Percentiles rank a stretch among this genome's conserved stretches.
Evolutionary conservation across 1,140 invertebrate genomes (phyloP).

Genomic region (Tetraneura akinire): DNA sequence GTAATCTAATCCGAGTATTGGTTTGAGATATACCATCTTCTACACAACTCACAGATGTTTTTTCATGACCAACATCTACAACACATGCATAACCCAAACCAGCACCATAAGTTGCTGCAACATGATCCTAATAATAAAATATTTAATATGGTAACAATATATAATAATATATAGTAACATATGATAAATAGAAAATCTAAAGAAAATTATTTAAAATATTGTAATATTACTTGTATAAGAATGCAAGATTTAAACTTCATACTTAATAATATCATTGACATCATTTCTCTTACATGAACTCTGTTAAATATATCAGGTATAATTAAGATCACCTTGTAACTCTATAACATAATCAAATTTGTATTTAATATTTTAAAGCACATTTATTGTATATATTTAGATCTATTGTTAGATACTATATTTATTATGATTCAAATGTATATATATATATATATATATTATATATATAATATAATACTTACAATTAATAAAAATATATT

Average conservation of each 20-base stretch:
- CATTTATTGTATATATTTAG: too few species aligned
- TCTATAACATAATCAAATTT: conserved; percentile 58
- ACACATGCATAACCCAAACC: conserved; percentile 91
- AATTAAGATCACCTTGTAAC: conserved; percentile 83
- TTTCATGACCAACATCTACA: conserved; percentile 93
- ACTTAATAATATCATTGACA: conserved; percentile 75
- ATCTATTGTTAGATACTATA: too few species aligned
- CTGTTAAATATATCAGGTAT: conserved; percentile 91
- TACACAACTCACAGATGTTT: conserved; percentile 92
- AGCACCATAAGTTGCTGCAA: conserved; percentile 91
- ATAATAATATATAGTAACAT: background rate
- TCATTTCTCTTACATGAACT: conserved; percentile 82
- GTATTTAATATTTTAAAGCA: too few species aligned
- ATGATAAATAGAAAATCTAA: background rate
- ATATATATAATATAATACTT: too few species aligned
- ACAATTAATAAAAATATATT: too few species aligned
- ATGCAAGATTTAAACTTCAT: conserved; percentile 91
- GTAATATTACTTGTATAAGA: conserved; percentile 73
- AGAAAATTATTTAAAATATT: background rate
- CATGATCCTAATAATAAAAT: conserved; percentile 70
- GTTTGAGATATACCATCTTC: conserved; percentile 93
- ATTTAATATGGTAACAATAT: conserved; percentile 46
- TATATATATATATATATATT: too few species aligned
- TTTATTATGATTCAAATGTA: too few species aligned
- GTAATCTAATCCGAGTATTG: conserved; percentile 73